A percentile compares a stretch with the other conserved stretches of the same genome.
Evolutionary conservation across 2,797 vertebrate species (phyloP).

Genomic region (Callimico goeldii): DNA sequence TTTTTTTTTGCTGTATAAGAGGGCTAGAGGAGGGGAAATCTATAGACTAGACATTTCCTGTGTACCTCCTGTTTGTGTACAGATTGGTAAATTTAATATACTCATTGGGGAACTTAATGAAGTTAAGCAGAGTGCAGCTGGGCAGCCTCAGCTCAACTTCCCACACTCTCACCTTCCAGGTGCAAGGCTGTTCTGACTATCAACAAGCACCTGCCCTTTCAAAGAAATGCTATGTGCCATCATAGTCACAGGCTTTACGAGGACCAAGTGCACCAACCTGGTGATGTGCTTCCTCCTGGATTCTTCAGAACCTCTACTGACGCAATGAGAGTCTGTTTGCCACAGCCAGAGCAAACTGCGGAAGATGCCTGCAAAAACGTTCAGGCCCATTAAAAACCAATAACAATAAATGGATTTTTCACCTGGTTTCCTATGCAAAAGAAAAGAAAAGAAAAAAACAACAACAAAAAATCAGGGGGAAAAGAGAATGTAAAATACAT

Average conservation of each 20-base stretch:
- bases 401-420: slow-evolving; percentile 50
- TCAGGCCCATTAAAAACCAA: slow-evolving; percentile 14
- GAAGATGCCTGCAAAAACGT: slow-evolving; percentile 18
- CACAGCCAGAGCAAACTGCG: background rate
- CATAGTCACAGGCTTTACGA: background rate
- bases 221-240: background rate
- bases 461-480: no score
- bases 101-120: background rate
- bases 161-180: background rate
- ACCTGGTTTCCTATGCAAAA: slow-evolving; percentile 44
- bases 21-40: background rate
- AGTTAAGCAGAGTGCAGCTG: background rate
- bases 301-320: background rate
- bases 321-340: background rate
- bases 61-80: background rate
- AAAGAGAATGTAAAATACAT: background rate
- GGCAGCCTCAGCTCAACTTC: background rate
- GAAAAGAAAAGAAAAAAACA: background rate
- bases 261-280: background rate
- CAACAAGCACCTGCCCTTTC: accelerated
- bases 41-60: background rate
- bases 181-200: background rate
- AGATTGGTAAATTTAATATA: background rate
- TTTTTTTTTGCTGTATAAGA: background rate
- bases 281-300: background rate